Percentiles rank a stretch among this genome's conserved stretches.
phyloP scores from a whole-genome alignment of 2,113 vertebrate species.

The Atrichornis clamosus region DNA sequence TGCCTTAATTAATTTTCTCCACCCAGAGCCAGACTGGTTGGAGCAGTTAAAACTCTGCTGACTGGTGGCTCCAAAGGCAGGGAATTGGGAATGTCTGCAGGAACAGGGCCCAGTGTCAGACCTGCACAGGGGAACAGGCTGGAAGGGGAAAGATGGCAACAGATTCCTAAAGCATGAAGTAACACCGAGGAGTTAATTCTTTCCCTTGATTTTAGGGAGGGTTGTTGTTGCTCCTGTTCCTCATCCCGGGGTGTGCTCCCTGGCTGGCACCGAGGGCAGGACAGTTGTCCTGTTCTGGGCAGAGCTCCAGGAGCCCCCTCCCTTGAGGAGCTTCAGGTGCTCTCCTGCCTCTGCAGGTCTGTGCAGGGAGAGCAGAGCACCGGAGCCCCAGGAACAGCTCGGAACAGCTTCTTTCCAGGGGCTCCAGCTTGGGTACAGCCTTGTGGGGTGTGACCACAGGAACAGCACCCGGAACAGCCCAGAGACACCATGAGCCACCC shows the following conservation, averaged over 20 bases:
- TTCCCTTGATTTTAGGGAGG: neutral
- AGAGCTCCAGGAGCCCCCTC: neutral
- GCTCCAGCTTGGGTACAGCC: neutral
- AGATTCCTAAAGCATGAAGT: neutral
- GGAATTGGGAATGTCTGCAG: neutral
- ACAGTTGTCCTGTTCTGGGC: neutral
- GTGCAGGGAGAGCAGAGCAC: neutral
- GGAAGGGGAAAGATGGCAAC: neutral
- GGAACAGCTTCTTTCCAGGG: neutral
- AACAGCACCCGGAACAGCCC: neutral
- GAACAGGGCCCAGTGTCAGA: neutral
- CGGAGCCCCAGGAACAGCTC: too few species aligned
- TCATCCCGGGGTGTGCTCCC: neutral
- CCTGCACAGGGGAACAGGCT: neutral
- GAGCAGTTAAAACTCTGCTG: neutral
- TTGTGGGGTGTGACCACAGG: accelerated
- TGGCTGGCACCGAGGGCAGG: too few species aligned
- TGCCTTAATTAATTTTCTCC: neutral
- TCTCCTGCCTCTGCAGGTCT: too few species aligned
- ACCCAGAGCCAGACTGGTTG: neutral
- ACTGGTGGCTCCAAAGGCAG: neutral
- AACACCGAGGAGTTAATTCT: neutral
- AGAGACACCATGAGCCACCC: neutral
- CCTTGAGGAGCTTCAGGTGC: neutral
- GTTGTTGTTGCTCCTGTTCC: neutral